These are phyloP conservation scores for Ypsolopha sequella DNA, from an alignment of 2,888 invertebrate genomes.

Conservation along the genomic window DNA sequence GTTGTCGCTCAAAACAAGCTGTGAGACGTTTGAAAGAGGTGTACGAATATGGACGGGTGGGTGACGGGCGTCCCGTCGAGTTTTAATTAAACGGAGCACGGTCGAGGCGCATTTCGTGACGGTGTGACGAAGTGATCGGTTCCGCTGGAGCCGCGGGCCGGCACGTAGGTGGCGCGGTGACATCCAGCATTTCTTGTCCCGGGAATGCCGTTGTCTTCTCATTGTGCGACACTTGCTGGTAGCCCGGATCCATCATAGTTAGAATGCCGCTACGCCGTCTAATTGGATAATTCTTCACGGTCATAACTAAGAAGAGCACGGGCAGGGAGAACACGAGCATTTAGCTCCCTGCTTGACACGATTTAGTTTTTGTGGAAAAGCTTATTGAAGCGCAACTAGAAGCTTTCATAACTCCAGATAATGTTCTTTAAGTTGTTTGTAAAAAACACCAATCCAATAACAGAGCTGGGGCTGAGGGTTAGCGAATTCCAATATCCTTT, in stretches of 20 bases:
- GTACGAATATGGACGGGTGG: slow-evolving; percentile 27
- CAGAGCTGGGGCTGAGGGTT: background rate
- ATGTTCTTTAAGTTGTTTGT: no score
- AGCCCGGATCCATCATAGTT: slow-evolving; percentile 40
- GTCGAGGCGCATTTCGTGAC: slow-evolving; percentile 49
- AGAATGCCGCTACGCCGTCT: slow-evolving; percentile 44
- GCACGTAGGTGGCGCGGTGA: slow-evolving; percentile 59
- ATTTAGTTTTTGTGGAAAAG: slow-evolving; percentile 23
- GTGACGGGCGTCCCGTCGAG: slow-evolving; percentile 54
- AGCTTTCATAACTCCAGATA: background rate
- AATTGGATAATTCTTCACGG: slow-evolving; percentile 59
- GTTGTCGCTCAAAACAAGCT: slow-evolving; percentile 33
- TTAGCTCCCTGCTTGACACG: slow-evolving; percentile 20
- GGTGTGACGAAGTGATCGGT: slow-evolving; percentile 61
- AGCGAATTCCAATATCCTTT: slow-evolving; percentile 5
- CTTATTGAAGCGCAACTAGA: slow-evolving; percentile 17
- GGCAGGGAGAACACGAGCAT: slow-evolving; percentile 20
- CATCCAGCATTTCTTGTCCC: slow-evolving; percentile 52
- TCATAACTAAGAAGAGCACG: slow-evolving; percentile 36
- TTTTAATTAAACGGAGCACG: slow-evolving; percentile 63
- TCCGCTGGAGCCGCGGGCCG: slow-evolving; percentile 37
- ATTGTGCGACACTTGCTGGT: slow-evolving; percentile 51
- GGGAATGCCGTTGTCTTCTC: slow-evolving; percentile 53
- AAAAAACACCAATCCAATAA: background rate
- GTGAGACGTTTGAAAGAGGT: slow-evolving; percentile 26